A percentile compares a stretch with the other conserved stretches of the same genome.
Conservation (phyloP, 2,888 invertebrate species). For the Zaprionus lineosus region DNA sequence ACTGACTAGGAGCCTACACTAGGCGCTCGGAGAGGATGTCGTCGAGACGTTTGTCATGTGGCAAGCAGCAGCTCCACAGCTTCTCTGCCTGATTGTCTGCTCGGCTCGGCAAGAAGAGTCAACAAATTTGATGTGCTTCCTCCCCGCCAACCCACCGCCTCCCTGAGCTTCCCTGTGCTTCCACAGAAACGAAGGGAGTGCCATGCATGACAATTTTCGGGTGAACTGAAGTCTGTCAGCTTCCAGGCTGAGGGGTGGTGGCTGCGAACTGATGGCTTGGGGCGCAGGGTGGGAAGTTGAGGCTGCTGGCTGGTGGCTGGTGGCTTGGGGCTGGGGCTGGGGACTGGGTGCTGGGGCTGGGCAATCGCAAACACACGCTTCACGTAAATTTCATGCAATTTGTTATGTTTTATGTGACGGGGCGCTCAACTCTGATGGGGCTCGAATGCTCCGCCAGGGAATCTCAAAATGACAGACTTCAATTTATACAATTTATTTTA, state of each 20-base stretch:
- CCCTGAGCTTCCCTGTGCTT: no score
- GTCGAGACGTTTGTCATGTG: conserved; percentile 41
- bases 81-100: conserved; percentile 63
- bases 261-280: no score
- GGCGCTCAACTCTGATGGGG: conserved; percentile 35
- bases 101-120: conserved; percentile 37
- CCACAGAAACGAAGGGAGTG: conserved; percentile 44
- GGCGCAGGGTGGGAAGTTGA: not conserved
- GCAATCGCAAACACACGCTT: conserved; percentile 37
- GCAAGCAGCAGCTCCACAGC: conserved; percentile 6
- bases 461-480: conserved; percentile 80
- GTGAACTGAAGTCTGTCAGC: not conserved
- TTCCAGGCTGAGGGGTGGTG: not conserved
- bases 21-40: no score
- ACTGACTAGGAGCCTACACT: no score
- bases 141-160: no score
- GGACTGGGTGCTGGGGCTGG: no score
- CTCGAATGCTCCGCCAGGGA: conserved; percentile 71
- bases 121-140: conserved; percentile 60
- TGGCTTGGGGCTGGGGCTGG: no score
- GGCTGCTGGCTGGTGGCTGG: no score
- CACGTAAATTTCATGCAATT: conserved; percentile 80
- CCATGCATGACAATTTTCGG: conserved; percentile 73
- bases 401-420: conserved; percentile 75
- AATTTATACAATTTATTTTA: conserved; percentile 80